Base-by-base conservation (phyloP, 2,113 vertebrate genomes). In the Reinhardtius hippoglossoides region DNA sequence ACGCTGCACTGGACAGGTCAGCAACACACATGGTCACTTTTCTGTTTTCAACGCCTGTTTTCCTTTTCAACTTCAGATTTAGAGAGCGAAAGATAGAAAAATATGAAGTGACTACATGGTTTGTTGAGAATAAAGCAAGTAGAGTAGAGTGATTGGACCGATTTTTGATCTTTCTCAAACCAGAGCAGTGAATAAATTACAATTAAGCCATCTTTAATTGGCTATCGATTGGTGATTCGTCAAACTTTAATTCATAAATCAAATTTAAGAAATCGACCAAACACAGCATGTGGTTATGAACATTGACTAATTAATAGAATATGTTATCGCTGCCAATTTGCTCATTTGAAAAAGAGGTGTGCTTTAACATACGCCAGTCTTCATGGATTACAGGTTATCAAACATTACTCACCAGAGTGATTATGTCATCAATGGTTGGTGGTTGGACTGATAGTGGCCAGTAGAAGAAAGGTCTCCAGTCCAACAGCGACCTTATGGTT, bases 1-100 rank as follows among this genome's bases (percentile, higher is more conserved):
- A 15, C 92, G 93, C 44, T 90, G 87, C 62, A 94, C 91, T 8
- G 94, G 94, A 63, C 94, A 95, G 92, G 92, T 93, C 1, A 20
- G 74, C 9, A 66, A 16, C 12, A 12, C 31, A 31, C 31, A 31
- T 6, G 6, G 31, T 7, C 31, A 31, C 31, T 31, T 31, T 31
- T 1, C 31, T 31, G 31, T 27, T 27, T 27, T 27, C 5, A 27
- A 27, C 27, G 3, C 27, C 21, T 21, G 10, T 57, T 26, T 27
- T 57, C 13, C 24, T 16, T 55, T 13, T 24, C 1, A 55, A 23
- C 54, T 21, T 10, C 10, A 10, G 0, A 21, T n/a, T 15, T n/a
- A 54, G 20, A 21, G 9, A 21, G n/a, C 9, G 1, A 54, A 54
- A 16, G 46, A 50, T 50, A 5, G 1, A 50, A 42, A 2, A 42